Base-by-base conservation (phyloP, 1,140 invertebrate species). In the Dinoponera quadriceps region DNA sequence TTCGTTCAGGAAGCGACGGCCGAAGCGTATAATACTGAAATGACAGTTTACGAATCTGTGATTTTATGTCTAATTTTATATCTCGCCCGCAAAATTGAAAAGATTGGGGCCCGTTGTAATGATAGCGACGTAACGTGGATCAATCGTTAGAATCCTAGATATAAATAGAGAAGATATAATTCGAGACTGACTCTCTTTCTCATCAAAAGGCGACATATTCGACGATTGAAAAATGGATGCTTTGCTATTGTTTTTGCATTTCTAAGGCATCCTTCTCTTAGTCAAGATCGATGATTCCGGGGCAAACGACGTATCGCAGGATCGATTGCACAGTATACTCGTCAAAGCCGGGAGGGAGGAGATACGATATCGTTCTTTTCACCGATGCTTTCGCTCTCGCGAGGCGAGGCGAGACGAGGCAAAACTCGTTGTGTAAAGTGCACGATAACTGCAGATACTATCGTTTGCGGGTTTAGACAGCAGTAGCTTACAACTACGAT, bases 391-490 rank as follows among this genome's bases (percentile, higher is more conserved):
- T 29, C n/a, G n/a, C 20, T 51, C 4, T 27, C 18, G 25, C 38
- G 38, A 11, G 7, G 38, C 38, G 38, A 44, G 38, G 38, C 38
- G 38, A 44, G 38, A 44, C 27, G 59, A 55, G 38, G 60, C 14
- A 66, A 83, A 83, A 83, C 82, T 83, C 82, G 82, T 83, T 83
- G 33, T 68, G 16, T 48, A 65, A 83, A 83, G 73, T 83, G 62
- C 82, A 83, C 82, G 82, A 78, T 80, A 80, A 71, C 75, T 69
- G 57, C 48, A 80, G 22, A 80, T 80, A 29, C 22, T 44, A 80
- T 59, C 65, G 65, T 59, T 69, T 69, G 65, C 22, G 63, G 25
- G 7, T 78, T 51, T 68, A 38, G 51, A 38, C 22, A 14, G 33
- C 51, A 20, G 25, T 80, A 69, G 14, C 13, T 57, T 71, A 59